Evolutionary conservation across 2,888 invertebrate genomes (phyloP), one percentile per base, ranked within the genome.

Genomic region (Leptinotarsa haldemani): DNA sequence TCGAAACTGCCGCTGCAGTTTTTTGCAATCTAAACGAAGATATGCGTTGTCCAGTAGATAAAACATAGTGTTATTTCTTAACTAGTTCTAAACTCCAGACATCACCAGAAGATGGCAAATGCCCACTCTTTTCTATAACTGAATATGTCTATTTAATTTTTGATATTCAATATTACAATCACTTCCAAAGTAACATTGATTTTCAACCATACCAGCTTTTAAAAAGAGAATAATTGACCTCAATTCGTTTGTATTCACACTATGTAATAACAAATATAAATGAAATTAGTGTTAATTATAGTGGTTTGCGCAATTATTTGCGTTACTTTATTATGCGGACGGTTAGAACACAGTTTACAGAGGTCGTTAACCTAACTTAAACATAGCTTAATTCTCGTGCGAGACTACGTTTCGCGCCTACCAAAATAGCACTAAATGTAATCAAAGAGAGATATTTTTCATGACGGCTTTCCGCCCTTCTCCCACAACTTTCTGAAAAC

Each of bases 371-470:
- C 68, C 68, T 40, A 12, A 58, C 68, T 68, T 68, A 56, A 58
- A 68, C 40, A 50, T 56, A 68, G 68, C 56, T 67, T 16, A 68
- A 68, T 68, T 46, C 47, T 68, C 56, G 20, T 68, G 40, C 13
- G 46, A 40, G 53, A 47, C 18, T 66, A 20, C 56, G 53, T 68
- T 68, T 58, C 40, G 68, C 68, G 46, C 40, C 56, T 46, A 68
- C 68, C 20, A 46, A 68, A 68, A 68, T 68, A 68, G 68, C 68
- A 56, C 68, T 61, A 61, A 61, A 61, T 61, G 61, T 61, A 61
- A 61, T 61, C 61, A 61, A 61, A 61, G 61, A 25, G 18, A 61
- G 30, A 61, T 61, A 61, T 61, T 61, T 61, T 61, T 58, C 58
- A 58, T 22, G 22, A 58, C 22, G 18, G 4, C 25, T 58, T 25